Percentiles rank a stretch among this genome's conserved stretches.
phyloP scores from a whole-genome alignment of 2,888 invertebrate genomes.

The Drosophila nr. medialis region DNA sequence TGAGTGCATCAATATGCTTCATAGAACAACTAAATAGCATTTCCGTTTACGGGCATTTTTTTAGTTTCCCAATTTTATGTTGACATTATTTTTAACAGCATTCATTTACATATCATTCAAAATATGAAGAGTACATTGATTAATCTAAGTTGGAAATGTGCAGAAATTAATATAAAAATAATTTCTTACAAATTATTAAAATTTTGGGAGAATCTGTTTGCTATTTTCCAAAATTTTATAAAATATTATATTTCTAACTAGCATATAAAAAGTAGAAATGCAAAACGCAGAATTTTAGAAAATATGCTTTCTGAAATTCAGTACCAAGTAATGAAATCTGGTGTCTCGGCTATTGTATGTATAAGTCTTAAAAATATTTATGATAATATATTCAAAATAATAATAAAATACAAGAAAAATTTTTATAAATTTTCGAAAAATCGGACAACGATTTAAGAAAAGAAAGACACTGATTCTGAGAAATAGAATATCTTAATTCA shows the following conservation, averaged over 20 bases:
- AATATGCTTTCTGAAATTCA: background rate
- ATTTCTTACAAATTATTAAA: background rate
- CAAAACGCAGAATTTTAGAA: background rate
- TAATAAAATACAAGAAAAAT: background rate
- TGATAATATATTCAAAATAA: background rate
- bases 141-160: background rate
- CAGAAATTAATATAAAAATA: background rate
- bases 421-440: background rate
- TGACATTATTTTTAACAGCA: background rate
- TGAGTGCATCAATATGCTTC: constrained; percentile 41
- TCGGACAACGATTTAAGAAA: background rate
- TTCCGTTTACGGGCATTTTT: background rate
- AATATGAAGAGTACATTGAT: background rate
- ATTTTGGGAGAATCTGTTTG: background rate
- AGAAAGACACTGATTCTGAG: background rate
- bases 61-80: background rate
- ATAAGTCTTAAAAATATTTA: accelerated
- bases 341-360: background rate
- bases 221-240: background rate
- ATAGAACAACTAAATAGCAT: background rate
- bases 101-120: background rate
- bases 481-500: background rate
- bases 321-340: background rate
- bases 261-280: background rate
- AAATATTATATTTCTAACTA: background rate